Evolutionary conservation across 2,888 invertebrate species (phyloP).

Genomic region (Catocala nupta): DNA sequence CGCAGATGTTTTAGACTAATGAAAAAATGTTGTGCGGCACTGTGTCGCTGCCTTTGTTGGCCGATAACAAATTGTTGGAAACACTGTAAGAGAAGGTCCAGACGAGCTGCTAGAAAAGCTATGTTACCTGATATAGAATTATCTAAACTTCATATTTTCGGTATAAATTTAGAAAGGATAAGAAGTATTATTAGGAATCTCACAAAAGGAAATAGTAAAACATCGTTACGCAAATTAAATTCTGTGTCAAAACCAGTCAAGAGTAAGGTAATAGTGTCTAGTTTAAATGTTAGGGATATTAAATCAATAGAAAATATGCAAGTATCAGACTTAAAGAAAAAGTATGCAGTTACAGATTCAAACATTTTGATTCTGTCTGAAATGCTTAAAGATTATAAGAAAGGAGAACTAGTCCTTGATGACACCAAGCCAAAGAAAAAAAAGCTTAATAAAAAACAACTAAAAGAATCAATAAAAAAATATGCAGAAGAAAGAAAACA

Average conservation of each 20-base stretch:
- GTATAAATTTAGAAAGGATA: not conserved
- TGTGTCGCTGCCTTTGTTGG: no score
- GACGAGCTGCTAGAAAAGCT: not conserved
- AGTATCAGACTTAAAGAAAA: not conserved
- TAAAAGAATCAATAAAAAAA: conserved; percentile 15
- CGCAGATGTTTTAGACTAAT: not conserved
- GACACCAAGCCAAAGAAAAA: conserved; percentile 9
- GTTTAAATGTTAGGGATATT: conserved; percentile 7
- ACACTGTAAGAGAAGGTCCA: not conserved
- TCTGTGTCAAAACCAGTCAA: not conserved
- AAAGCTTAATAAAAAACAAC: not conserved
- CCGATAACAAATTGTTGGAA: no score
- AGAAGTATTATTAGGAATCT: no score
- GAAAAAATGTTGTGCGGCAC: no score
- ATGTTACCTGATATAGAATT: conserved; percentile 9
- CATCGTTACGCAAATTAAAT: no score
- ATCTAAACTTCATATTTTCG: not conserved
- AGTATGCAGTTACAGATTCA: conserved; percentile 2
- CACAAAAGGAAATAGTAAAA: no score
- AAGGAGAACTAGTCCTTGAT: conserved; percentile 6
- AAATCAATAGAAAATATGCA: conserved; percentile 7
- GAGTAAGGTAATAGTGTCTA: not conserved
- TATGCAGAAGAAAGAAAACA: conserved; percentile 13
- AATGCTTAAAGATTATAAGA: conserved; percentile 10
- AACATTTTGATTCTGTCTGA: not conserved